Evolutionary conservation across 2,797 vertebrate genomes (phyloP), one percentile per base, ranked within the genome.

Genomic region (Florisuga fusca): DNA sequence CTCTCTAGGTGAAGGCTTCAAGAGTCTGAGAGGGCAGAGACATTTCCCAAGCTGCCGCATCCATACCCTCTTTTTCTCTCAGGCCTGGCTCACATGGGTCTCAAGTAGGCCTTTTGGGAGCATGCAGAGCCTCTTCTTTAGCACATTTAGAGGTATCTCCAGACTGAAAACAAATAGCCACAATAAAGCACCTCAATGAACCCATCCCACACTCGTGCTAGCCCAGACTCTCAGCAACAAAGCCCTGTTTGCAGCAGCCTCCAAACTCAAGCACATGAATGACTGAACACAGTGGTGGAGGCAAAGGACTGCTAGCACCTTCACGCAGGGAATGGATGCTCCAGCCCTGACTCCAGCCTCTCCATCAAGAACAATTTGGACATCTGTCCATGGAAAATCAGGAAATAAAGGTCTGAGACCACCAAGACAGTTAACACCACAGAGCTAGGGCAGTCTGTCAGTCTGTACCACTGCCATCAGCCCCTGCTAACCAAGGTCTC

Each of bases 191-290:
- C 8, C 31, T 46, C 48, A 62, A 57, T 4, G 58, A 63, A 63
- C 23, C 5, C 34, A 33, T 19, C 12, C 48, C 0, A 0, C 36
- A 55, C 16, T n/a, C 0, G 0, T 1, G 3, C n/a, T 53, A 84
- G 51, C 46, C 10, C 34, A 26, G 59, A 75, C 46, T 72, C 43
- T 48, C 75, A 75, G 80, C 7, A 72, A 4, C 2, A 54, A 22
- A 13, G 13, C 8, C 22, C 62, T 31, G 43, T 11, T 10, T 19
- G 25, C 45, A 29, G 8, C 31, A 81, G 45, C 68, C 71, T 84
- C 43, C 64, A 53, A 63, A 62, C 12, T 15, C 81, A 38, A 23
- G 14, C 0, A 1, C 33, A 23, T 54, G 54, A 77, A 77, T 2
- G 38, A 41, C 38, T 41, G 36, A 76, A 84, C 1, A 17, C 33